Percentiles rank a stretch among this genome's conserved stretches.
These are phyloP conservation scores for Bubo scandiacus DNA, from an alignment of 2,113 vertebrate species.

Conservation along the genomic window DNA sequence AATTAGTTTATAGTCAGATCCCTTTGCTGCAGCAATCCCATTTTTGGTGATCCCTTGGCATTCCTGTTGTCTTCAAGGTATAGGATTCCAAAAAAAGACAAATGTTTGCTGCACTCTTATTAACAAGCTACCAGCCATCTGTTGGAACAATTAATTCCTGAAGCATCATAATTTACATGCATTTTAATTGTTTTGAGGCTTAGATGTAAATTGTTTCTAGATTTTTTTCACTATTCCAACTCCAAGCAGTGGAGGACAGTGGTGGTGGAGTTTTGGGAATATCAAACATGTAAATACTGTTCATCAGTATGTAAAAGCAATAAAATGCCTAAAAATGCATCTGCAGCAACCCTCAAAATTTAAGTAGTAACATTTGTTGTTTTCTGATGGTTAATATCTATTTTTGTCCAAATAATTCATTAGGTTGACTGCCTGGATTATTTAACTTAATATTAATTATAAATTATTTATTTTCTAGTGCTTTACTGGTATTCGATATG, in stretches of 20 bases:
- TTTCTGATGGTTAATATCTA: conserved; percentile 23
- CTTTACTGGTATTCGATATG: conserved; percentile 40
- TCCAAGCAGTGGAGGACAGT: neutral
- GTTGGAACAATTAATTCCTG: conserved; percentile 40
- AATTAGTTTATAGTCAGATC: neutral
- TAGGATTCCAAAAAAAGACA: neutral
- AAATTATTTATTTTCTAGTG: conserved; percentile 61
- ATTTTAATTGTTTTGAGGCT: conserved; percentile 50
- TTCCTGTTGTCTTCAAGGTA: neutral
- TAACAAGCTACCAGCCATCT: conserved; percentile 25
- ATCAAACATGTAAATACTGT: neutral
- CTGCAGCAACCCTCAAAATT: conserved; percentile 1
- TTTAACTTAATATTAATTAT: conserved; percentile 63
- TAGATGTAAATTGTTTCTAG: conserved; percentile 16
- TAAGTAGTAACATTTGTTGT: conserved; percentile 9
- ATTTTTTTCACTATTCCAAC: neutral
- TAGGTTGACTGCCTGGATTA: conserved; percentile 54
- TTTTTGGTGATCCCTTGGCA: neutral
- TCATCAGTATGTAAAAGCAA: conserved; percentile 53
- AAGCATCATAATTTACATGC: conserved; percentile 5
- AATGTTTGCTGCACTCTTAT: neutral
- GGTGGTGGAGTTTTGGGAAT: conserved; percentile 11
- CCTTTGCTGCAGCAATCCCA: neutral
- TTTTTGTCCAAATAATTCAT: conserved; percentile 46
- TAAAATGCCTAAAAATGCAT: conserved; percentile 38